Conservation (phyloP, 2,888 invertebrate species). For the Protodeltote pygarga region DNA sequence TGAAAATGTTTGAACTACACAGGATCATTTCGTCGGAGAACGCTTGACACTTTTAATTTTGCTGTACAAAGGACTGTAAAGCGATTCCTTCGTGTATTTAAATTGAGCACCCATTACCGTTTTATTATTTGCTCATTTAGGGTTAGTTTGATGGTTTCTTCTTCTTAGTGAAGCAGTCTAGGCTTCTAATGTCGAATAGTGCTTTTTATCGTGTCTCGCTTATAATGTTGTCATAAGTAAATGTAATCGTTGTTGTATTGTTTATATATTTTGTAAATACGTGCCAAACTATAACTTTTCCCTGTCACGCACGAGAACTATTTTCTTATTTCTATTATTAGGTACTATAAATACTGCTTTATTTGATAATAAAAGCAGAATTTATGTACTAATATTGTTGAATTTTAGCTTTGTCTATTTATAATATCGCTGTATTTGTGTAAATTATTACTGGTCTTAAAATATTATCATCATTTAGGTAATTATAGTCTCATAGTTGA, state of each 20-base stretch:
- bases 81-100: constrained; percentile 77
- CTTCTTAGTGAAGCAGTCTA: constrained; percentile 40
- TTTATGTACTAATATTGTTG: constrained; percentile 20
- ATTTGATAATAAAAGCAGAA: constrained; percentile 23
- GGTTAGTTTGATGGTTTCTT: constrained; percentile 49
- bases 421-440: constrained; percentile 23
- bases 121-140: constrained; percentile 69
- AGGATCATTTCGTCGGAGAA: constrained; percentile 23
- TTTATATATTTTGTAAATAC: constrained; percentile 23
- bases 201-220: constrained; percentile 45
- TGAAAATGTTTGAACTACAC: constrained; percentile 30
- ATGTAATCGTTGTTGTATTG: constrained; percentile 39
- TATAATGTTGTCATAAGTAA: constrained; percentile 37
- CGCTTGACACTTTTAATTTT: constrained; percentile 64
- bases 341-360: constrained; percentile 30
- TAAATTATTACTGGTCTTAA: too few relatives aligned
- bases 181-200: constrained; percentile 25
- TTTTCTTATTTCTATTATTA: constrained; percentile 16
- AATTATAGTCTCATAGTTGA: too few relatives aligned
- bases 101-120: constrained; percentile 81
- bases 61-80: constrained; percentile 61
- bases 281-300: constrained; percentile 20
- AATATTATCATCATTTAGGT: constrained; percentile 1
- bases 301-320: constrained; percentile 25
- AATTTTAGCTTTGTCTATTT: constrained; percentile 22